Evolutionary conservation across 2,888 invertebrate species (phyloP), one percentile per base, ranked within the genome.

Genomic region (Resseliella maxima): DNA sequence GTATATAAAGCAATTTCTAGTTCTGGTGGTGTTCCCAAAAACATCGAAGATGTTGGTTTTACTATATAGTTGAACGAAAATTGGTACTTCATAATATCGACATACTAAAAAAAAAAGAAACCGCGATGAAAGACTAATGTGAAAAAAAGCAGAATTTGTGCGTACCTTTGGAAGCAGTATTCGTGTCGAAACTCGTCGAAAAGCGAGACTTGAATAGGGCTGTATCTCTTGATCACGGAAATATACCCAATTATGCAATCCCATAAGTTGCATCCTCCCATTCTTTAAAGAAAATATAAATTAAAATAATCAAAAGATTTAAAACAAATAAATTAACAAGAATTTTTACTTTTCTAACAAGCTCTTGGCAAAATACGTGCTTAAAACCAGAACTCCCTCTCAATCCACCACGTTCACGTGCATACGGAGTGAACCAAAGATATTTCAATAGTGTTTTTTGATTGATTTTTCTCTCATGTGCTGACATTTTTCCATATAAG

Each of bases 1-100:
- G 97, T 96, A 90, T 97, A 98, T 1, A 98, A 90, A 0, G 97
- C 96, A 91, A 98, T 93, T 91, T 98, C 98, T 88, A 98, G 92
- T 91, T 98, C 98, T 0, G 98, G 98, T 86, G 97, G 97, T 0
- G 96, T 96, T 38, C 97, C 97, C 87, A 97, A 92, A 89, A 97
- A 96, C 92, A 96, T 93, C 0, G 94, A 93, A 86, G 94, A 94
- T 0, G 95, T 95, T 0, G 96, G 96, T 89, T 97, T 97, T 88
- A 94, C 94, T 0, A 93, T 91, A 0, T 94, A 93, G 89, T 94
- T 93, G 90, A 95, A 95, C 86, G 92, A 94, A 87, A 95, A 94
- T 88, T 95, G 95, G 64, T 94, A 90, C 90, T 96, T 96, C 38
- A 96, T 86, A 27, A 96, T 93, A 3, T 93, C 93, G 54, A 95